Conservation (phyloP, 2,797 vertebrate species). For the Epinephelus awoara region DNA sequence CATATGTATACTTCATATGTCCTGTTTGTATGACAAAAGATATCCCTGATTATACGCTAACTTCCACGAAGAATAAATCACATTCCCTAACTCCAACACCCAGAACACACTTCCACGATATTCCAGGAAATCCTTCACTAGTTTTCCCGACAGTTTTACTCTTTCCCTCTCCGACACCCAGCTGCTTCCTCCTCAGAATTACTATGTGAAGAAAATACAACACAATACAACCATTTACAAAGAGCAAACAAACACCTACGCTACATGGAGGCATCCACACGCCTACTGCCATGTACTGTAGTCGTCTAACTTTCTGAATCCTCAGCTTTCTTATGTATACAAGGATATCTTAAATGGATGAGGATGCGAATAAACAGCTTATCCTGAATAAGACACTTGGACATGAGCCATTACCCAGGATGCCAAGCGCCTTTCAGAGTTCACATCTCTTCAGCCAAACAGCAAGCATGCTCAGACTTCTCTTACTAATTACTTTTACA, state of each 20-base stretch:
- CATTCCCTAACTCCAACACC: neutral
- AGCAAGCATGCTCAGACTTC: neutral
- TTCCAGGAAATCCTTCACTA: slow-evolving; percentile 38
- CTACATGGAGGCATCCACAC: neutral
- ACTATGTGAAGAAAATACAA: neutral
- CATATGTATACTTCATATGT: neutral
- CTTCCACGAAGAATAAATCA: neutral
- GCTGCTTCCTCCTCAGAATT: slow-evolving; percentile 17
- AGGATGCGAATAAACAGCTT: slow-evolving; percentile 55
- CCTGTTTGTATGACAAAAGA: neutral
- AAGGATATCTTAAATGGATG: slow-evolving; percentile 35
- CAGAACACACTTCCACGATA: slow-evolving; percentile 29
- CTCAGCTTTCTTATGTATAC: neutral
- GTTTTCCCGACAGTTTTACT: neutral
- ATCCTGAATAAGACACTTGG: slow-evolving; percentile 44
- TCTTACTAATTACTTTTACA: neutral
- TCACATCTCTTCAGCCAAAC: slow-evolving; percentile 22
- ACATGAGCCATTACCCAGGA: slow-evolving; percentile 17
- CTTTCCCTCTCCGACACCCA: neutral
- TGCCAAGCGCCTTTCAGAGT: slow-evolving; percentile 11
- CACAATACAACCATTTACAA: neutral
- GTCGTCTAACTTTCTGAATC: neutral
- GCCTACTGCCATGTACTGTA: neutral
- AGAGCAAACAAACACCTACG: neutral
- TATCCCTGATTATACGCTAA: neutral